Percentiles rank a stretch among this genome's conserved stretches.
Evolutionary conservation across 2,797 vertebrate genomes (phyloP).

Genomic region (Tympanoctomys barrerae): DNA sequence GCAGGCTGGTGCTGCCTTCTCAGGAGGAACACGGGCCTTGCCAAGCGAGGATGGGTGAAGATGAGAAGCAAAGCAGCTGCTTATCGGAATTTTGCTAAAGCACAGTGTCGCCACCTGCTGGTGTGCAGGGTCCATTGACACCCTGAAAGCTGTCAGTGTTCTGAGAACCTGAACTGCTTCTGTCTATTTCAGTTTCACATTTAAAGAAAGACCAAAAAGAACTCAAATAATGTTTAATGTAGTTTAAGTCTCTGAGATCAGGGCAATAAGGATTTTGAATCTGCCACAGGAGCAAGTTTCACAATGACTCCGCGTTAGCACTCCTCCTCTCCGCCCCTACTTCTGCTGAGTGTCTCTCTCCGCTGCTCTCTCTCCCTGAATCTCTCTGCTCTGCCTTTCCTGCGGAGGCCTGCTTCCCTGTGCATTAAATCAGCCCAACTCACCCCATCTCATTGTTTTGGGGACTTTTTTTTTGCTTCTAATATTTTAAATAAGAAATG

Average conservation of each 20-base stretch:
- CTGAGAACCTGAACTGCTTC: neutral
- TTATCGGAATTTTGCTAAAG: neutral
- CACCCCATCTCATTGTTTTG: too few species aligned
- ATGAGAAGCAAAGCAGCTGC: fast-evolving
- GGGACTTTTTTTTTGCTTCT: neutral
- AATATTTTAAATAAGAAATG: neutral
- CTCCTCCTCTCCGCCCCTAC: fast-evolving
- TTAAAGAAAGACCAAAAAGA: neutral
- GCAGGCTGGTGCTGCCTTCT: neutral
- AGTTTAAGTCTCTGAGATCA: neutral
- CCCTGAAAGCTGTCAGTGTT: fast-evolving
- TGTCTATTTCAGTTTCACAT: neutral
- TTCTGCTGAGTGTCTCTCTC: neutral
- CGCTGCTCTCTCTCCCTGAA: too few species aligned
- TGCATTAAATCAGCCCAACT: fast-evolving
- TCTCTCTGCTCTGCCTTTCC: neutral
- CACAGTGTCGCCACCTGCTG: neutral
- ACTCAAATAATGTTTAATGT: neutral
- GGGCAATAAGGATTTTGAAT: too few species aligned
- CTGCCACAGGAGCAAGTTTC: neutral
- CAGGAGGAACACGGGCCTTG: neutral
- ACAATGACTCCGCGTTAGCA: fast-evolving
- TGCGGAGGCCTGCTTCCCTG: neutral
- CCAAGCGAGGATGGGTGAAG: neutral
- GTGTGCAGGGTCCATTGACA: fast-evolving